These are phyloP conservation scores for Crotophaga sulcirostris DNA, from an alignment of 2,113 vertebrate genomes.

Conservation along the genomic window DNA sequence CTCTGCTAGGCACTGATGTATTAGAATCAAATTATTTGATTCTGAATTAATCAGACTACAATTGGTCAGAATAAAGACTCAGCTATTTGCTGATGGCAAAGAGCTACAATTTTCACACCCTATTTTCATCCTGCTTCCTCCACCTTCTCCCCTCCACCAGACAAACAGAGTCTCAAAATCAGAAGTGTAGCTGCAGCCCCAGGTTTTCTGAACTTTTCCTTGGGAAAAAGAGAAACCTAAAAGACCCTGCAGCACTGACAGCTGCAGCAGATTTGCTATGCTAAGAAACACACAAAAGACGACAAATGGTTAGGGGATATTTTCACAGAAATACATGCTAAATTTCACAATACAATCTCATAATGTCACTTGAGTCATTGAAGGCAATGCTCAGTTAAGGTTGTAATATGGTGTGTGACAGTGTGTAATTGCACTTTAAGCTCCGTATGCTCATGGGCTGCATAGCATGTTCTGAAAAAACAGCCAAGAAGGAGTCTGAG, in stretches of 20 bases:
- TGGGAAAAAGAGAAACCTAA: not conserved
- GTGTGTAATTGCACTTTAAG: not conserved
- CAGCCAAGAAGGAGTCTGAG: not conserved
- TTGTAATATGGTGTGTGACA: not conserved
- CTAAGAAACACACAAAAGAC: not conserved
- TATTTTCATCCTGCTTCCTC: not conserved
- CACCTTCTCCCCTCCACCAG: not conserved
- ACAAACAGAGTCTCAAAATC: not conserved
- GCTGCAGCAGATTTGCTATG: not conserved
- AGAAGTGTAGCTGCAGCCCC: not conserved
- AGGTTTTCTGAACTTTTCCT: not conserved
- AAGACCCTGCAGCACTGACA: not conserved
- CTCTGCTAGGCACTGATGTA: not conserved
- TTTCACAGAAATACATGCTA: not conserved
- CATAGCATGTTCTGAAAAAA: not conserved
- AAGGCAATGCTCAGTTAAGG: not conserved
- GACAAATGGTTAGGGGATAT: not conserved
- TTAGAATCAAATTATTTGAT: not conserved
- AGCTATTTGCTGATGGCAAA: not conserved
- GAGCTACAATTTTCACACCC: not conserved
- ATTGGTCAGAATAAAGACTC: not conserved
- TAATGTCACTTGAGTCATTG: not conserved
- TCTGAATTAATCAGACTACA: not conserved
- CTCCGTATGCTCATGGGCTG: not conserved
- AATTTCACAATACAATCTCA: not conserved